Percentiles rank a stretch among this genome's conserved stretches.
Evolutionary conservation across 1,140 invertebrate genomes (phyloP).

Genomic region (Zeugodacus cucurbitae): DNA sequence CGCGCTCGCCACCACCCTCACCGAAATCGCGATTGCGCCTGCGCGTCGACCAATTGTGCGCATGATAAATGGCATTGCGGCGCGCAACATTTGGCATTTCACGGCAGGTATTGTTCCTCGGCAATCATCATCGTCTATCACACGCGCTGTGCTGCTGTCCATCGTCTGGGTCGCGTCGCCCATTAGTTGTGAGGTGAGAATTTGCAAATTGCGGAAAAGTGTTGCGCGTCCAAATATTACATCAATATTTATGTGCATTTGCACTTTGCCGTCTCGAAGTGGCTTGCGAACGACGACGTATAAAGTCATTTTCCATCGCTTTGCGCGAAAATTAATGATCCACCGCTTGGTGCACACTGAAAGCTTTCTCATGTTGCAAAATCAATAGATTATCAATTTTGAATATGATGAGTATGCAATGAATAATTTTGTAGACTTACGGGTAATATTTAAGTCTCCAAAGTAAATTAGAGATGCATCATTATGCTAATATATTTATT

Average conservation of each 20-base stretch:
- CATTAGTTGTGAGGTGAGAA: constrained; percentile 35
- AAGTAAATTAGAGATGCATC: neutral
- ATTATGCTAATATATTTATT: neutral
- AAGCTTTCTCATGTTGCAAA: constrained; percentile 28
- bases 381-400: constrained; percentile 34
- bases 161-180: neutral
- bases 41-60: constrained; percentile 6
- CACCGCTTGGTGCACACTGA: neutral
- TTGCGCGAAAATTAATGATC: neutral
- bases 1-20: neutral
- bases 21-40: constrained; percentile 22
- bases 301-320: constrained; percentile 27
- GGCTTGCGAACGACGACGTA: neutral
- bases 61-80: constrained; percentile 34
- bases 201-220: constrained; percentile 38
- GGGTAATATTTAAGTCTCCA: neutral
- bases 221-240: constrained; percentile 32
- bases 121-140: neutral
- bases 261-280: neutral
- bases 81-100: constrained; percentile 34
- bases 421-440: neutral
- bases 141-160: neutral
- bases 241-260: constrained; percentile 28
- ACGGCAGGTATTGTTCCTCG: neutral
- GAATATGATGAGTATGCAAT: neutral